Evolutionary conservation across 2,888 invertebrate genomes (phyloP).

Genomic region (Tribolium freemani): DNA sequence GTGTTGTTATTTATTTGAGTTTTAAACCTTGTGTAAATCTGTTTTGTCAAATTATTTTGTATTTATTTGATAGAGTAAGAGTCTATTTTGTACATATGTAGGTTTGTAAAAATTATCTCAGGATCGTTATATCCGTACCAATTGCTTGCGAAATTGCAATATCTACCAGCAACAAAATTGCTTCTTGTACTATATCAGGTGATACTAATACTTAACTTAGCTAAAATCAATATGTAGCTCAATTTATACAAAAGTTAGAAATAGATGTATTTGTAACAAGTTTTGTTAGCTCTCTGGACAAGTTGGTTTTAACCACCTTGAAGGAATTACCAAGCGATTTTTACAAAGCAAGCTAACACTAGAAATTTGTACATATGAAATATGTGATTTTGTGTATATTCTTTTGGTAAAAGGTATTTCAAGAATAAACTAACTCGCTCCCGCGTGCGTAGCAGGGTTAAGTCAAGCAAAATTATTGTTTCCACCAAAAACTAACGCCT

Average conservation of each 20-base stretch:
- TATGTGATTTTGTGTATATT: conserved; percentile 62
- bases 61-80: conserved; percentile 37
- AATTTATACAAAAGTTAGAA: conserved; percentile 36
- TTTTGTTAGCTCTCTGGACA: conserved; percentile 32
- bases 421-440: conserved; percentile 55
- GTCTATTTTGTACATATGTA: conserved; percentile 33
- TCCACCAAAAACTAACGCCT: no score
- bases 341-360: conserved; percentile 43
- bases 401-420: conserved; percentile 60
- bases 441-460: no score
- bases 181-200: conserved; percentile 40
- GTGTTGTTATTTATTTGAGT: conserved; percentile 36
- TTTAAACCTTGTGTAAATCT: conserved; percentile 39
- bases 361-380: conserved; percentile 56
- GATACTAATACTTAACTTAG: conserved; percentile 39
- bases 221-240: conserved; percentile 33
- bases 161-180: conserved; percentile 32
- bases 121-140: conserved; percentile 42
- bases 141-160: conserved; percentile 41
- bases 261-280: conserved; percentile 9
- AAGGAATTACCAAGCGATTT: not conserved
- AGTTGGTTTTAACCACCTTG: conserved; percentile 30
- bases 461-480: no score
- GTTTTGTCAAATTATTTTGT: conserved; percentile 36
- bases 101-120: conserved; percentile 43